These are phyloP conservation scores for Xestia c-nigrum DNA, from an alignment of 2,888 invertebrate genomes.

Conservation along the genomic window DNA sequence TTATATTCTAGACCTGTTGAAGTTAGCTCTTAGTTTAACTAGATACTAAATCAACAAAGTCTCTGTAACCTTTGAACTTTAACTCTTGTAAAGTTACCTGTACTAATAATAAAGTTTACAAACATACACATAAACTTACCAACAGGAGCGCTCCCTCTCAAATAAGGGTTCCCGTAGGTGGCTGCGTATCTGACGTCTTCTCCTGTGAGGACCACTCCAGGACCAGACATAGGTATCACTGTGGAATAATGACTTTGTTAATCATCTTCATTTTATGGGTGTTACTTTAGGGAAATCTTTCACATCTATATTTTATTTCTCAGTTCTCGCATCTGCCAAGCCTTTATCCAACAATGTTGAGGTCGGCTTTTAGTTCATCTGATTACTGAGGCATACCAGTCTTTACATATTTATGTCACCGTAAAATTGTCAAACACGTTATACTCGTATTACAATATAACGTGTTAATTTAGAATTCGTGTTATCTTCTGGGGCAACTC, in stretches of 20 bases:
- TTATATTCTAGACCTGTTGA: constrained; percentile 5
- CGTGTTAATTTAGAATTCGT: no score
- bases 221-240: constrained; percentile 86
- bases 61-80: constrained; percentile 36
- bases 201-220: constrained; percentile 79
- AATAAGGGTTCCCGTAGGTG: constrained; percentile 97
- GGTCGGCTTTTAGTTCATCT: no score
- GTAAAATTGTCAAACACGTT: no score
- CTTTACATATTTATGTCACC: no score
- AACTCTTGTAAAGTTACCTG: constrained; percentile 28
- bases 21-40: constrained; percentile 1
- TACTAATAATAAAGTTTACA: constrained; percentile 33
- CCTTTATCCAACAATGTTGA: no score
- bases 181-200: constrained; percentile 96
- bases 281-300: not conserved
- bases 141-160: constrained; percentile 92
- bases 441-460: no score
- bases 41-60: constrained; percentile 28
- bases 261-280: not conserved
- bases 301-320: not conserved
- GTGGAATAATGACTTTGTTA: constrained; percentile 27
- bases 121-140: constrained; percentile 76
- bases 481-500: no score
- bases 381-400: no score
- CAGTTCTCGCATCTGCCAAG: not conserved